Evolutionary conservation across 2,797 vertebrate genomes (phyloP).

Genomic region (Leucoraja ocellata): DNA sequence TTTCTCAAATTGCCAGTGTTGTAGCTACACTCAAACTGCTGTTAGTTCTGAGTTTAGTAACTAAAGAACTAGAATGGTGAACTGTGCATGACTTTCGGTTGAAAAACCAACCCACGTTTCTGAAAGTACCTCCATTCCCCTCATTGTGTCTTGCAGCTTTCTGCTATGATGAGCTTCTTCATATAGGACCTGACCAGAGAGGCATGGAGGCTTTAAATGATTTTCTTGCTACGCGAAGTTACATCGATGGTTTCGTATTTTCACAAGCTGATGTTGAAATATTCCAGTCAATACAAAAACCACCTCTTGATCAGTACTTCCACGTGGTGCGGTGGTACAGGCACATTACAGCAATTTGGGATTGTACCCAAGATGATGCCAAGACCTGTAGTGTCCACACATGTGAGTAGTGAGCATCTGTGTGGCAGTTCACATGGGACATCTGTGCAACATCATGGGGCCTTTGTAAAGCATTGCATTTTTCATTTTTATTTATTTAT

Average conservation of each 20-base stretch:
- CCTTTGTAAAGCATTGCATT: slow-evolving; percentile 28
- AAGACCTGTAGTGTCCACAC: slow-evolving; percentile 56
- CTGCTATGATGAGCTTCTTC: slow-evolving; percentile 76
- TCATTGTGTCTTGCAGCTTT: slow-evolving; percentile 69
- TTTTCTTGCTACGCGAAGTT: slow-evolving; percentile 87
- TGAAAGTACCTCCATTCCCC: not conserved
- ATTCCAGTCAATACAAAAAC: slow-evolving; percentile 70
- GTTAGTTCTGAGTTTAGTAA: too few species aligned
- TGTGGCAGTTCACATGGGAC: slow-evolving; percentile 50
- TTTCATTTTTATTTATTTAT: not conserved
- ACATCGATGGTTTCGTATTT: slow-evolving; percentile 80
- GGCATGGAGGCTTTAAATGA: slow-evolving; percentile 75
- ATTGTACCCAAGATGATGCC: slow-evolving; percentile 52
- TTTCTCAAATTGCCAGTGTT: too few species aligned
- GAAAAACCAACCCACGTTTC: not conserved
- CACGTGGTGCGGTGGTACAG: slow-evolving; percentile 92
- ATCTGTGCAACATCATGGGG: slow-evolving; percentile 39
- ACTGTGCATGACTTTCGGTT: not conserved
- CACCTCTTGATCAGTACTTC: slow-evolving; percentile 67
- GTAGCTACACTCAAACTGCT: too few species aligned
- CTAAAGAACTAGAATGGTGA: not conserved
- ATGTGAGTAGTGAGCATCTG: slow-evolving; percentile 64
- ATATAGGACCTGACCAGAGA: slow-evolving; percentile 72
- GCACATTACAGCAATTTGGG: slow-evolving; percentile 80
- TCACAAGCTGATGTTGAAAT: slow-evolving; percentile 77